Evolutionary conservation across 2,113 vertebrate genomes (phyloP), one percentile per base, ranked within the genome.

Genomic region (Galemys pyrenaicus): DNA sequence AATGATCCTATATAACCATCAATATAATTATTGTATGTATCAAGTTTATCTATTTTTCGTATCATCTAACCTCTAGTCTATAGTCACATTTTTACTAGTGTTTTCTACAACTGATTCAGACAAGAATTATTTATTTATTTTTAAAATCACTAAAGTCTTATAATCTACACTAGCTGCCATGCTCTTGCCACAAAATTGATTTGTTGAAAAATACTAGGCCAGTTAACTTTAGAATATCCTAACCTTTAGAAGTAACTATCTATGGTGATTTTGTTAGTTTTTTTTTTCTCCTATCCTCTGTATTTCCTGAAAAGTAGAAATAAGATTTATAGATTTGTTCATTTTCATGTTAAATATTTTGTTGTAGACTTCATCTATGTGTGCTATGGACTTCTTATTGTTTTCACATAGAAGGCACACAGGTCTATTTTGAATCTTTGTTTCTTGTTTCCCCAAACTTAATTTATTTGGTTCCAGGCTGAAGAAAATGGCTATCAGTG

Each of bases 31-130:
- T 89, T 8, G 82, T 12, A 65, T 20, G 62, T 95, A 75, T 75
- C 17, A 89, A 75, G 94, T 79, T 65, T 94, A 81, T 70, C 32
- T 85, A 51, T 75, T 95, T 88, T n/a, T 87, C 83, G 64, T 70
- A 77, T 51, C 32, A 77, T 65, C 32, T 75, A 83, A 83, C 80
- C n/a, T 5, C 5, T 56, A 8, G 35, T 89, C 51, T 87, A 24
- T 89, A 68, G 35, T 89, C 44, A 73, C 41, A 83, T 89, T 83
- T 94, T 92, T 82, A 58, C 0, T 24, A 74, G 84, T 80, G n/a
- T 77, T 60, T 81, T 92, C 26, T 83, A 60, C 1, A 70, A 7
- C 20, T 82, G 35, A 20, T 70, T 92, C 84, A 79, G 94, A 67
- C 11, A 8, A 81, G 54, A 68, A 92, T 54, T 87, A 41, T 7